phyloP scores from a whole-genome alignment of 2,113 vertebrate genomes.

The Zeus faber region DNA sequence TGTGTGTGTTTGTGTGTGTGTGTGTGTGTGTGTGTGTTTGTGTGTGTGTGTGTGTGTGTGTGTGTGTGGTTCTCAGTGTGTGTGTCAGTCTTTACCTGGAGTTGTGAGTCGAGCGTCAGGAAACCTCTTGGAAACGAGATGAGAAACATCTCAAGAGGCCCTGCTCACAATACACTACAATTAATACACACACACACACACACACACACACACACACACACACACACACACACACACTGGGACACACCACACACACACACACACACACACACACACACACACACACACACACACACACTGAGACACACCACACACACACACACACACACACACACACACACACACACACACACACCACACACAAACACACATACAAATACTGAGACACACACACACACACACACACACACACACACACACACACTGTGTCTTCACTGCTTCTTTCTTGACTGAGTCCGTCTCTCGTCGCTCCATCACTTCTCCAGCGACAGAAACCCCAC shows the following conservation, averaged over 20 bases:
- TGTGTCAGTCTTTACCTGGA: constrained; percentile 6
- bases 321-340: not conserved
- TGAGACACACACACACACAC: not conserved
- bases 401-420: not conserved
- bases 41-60: no score
- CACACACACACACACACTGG: constrained; percentile 6
- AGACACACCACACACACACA: not conserved
- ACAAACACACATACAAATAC: not conserved
- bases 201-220: not conserved
- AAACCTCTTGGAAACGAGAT: constrained; percentile 2
- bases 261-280: not conserved
- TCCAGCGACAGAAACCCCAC: no score
- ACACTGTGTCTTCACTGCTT: not conserved
- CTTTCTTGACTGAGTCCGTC: no score
- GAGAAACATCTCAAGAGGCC: constrained; percentile 8
- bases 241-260: not conserved
- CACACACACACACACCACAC: not conserved
- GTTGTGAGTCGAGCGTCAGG: not conserved
- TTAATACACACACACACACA: not conserved
- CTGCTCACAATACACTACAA: constrained; percentile 11
- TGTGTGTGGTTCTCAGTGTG: not conserved
- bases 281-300: no score
- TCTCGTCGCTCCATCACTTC: no score
- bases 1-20: no score
- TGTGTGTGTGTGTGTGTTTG: no score